Evolutionary conservation across 2,888 invertebrate genomes (phyloP), one percentile per base, ranked within the genome.

Genomic region (Venusia cambrica): DNA sequence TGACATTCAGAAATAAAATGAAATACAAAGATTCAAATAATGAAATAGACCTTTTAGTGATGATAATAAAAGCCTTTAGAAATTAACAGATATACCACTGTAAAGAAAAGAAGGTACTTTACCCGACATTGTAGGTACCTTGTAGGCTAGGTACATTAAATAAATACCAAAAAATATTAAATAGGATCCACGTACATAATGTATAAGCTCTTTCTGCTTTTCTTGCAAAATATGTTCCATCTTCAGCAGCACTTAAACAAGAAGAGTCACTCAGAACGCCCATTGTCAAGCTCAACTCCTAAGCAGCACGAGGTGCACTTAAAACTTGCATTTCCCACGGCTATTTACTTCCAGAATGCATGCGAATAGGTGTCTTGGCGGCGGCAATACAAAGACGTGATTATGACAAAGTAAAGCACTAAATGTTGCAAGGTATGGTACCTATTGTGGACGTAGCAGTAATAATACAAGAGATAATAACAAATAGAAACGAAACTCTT

Each of bases 371-470:
- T 38, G 44, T 38, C 48, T 41, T 26, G 40, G 39, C 29, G 34
- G 34, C 34, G 24, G 34, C 41, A 48, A 48, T 42, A 38, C 37
- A 39, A 41, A 46, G 42, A 52, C 48, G 50, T 48, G 38, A 46
- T 50, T 50, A 50, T 52, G 51, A 52, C 48, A 48, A 50, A 48
- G 45, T 45, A 42, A 48, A 32, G 30, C 35, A 35, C 40, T 48
- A 40, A 52, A 34, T 30, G 34, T 34, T 34, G 39, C 34, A 39
- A 30, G 29, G 17, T 34, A 39, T 26, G 34, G 29, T 18, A n/a
- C n/a, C n/a, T n/a, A 21, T 30, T 34, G 38, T 30, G 20, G n/a
- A 10, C 3, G 13, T 18, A 16, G 16, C 5, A 13, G 10, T 13
- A 5, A 19, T 3, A 8, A 8, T 20, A 4, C 2, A 8, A 5